phyloP scores from a whole-genome alignment of 2,113 vertebrate species.

The Theristicus caerulescens region DNA sequence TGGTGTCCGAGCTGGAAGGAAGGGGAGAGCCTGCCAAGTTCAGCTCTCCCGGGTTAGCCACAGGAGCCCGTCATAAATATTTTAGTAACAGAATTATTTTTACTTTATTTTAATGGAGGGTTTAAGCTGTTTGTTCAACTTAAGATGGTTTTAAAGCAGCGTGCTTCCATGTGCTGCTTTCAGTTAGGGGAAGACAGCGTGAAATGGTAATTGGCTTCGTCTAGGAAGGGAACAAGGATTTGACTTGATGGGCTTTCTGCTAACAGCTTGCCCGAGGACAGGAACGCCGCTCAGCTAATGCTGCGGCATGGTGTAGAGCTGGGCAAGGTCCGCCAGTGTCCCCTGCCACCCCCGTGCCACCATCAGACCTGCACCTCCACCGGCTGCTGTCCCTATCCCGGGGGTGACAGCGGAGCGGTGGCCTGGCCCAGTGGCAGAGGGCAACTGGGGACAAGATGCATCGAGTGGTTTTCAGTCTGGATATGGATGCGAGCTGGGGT shows the following conservation, averaged over 20 bases:
- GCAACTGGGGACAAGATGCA: neutral
- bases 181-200: neutral
- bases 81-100: conserved; percentile 16
- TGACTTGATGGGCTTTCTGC: neutral
- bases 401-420: neutral
- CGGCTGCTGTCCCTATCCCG: accelerated
- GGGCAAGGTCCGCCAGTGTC: neutral
- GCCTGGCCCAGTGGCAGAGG: neutral
- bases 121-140: neutral
- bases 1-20: neutral
- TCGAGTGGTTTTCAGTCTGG: neutral
- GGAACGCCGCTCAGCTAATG: neutral
- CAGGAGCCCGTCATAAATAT: neutral
- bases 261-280: neutral
- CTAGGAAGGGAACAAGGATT: neutral
- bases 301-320: neutral
- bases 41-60: neutral
- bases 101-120: neutral
- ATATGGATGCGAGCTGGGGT: neutral
- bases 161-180: neutral
- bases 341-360: neutral
- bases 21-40: conserved; percentile 9
- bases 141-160: neutral
- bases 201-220: neutral
- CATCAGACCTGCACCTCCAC: neutral